Conservation (phyloP, 1,140 invertebrate genomes). For the Saxidomus purpurata region DNA sequence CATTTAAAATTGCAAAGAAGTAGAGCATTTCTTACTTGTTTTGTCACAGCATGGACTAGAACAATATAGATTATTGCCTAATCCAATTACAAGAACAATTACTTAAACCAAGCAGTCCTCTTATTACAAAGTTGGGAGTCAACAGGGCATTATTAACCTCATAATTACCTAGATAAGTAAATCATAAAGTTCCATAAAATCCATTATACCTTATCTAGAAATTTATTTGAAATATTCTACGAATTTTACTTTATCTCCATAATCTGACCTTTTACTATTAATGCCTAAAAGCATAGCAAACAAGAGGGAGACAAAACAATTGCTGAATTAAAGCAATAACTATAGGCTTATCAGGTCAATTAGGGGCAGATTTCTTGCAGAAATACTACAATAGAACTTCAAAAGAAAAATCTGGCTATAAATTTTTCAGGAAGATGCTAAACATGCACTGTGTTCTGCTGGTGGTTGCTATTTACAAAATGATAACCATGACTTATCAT, state of each 20-base stretch:
- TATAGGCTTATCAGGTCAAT: slow-evolving; percentile 24
- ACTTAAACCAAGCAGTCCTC: too few relatives aligned
- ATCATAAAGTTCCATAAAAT: not conserved
- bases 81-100: too few relatives aligned
- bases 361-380: slow-evolving; percentile 11
- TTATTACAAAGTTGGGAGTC: too few relatives aligned
- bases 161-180: not conserved
- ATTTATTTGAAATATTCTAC: slow-evolving; percentile 15
- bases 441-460: not conserved
- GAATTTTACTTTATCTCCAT: not conserved
- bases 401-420: slow-evolving; percentile 14
- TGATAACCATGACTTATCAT: slow-evolving; percentile 42
- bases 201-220: slow-evolving; percentile 23
- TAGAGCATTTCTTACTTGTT: too few relatives aligned
- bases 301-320: slow-evolving; percentile 20
- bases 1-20: too few relatives aligned
- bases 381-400: slow-evolving; percentile 25
- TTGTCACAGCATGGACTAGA: too few relatives aligned
- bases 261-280: not conserved
- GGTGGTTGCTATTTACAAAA: slow-evolving; percentile 31
- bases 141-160: too few relatives aligned
- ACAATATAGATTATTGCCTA: too few relatives aligned
- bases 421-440: slow-evolving; percentile 4
- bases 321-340: slow-evolving; percentile 7
- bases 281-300: slow-evolving; percentile 34